A percentile compares a stretch with the other conserved stretches of the same genome.
These are phyloP conservation scores for Rhinoptilus africanus DNA, from an alignment of 2,113 vertebrate genomes.

Conservation along the genomic window DNA sequence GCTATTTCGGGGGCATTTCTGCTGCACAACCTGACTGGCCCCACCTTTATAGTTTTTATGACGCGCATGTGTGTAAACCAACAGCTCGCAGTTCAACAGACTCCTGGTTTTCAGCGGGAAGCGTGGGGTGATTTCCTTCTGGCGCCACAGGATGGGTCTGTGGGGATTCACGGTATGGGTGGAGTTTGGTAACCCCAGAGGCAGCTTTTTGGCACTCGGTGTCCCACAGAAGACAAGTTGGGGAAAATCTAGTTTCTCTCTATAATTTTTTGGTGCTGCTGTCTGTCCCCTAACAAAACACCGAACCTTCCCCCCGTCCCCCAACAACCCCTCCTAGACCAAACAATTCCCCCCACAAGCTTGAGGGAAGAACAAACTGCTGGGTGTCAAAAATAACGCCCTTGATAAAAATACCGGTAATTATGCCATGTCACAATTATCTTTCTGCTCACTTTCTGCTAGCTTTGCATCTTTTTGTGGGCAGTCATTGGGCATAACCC, in stretches of 20 bases:
- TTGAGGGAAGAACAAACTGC: background rate
- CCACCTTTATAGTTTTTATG: background rate
- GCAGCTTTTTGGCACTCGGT: background rate
- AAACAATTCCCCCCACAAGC: background rate
- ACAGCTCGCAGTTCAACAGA: rapidly evolving
- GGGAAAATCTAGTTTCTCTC: background rate
- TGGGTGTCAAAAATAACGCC: background rate
- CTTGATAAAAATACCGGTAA: background rate
- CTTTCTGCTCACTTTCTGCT: background rate
- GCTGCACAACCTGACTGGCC: background rate
- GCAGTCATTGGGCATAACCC: background rate
- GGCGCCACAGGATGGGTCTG: rapidly evolving
- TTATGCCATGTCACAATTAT: background rate
- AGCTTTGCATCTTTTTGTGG: background rate
- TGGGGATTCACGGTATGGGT: rapidly evolving
- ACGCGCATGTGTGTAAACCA: no score
- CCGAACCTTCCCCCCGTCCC: background rate
- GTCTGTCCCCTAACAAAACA: background rate
- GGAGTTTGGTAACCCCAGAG: background rate
- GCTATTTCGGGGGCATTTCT: no score
- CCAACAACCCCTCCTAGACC: rapidly evolving
- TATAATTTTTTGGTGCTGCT: background rate
- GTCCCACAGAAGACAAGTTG: background rate
- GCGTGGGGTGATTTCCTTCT: rapidly evolving
- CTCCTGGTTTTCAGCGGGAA: no score